Base-by-base conservation (phyloP, 2,797 vertebrate genomes). In the Peromyscus aztecus region DNA sequence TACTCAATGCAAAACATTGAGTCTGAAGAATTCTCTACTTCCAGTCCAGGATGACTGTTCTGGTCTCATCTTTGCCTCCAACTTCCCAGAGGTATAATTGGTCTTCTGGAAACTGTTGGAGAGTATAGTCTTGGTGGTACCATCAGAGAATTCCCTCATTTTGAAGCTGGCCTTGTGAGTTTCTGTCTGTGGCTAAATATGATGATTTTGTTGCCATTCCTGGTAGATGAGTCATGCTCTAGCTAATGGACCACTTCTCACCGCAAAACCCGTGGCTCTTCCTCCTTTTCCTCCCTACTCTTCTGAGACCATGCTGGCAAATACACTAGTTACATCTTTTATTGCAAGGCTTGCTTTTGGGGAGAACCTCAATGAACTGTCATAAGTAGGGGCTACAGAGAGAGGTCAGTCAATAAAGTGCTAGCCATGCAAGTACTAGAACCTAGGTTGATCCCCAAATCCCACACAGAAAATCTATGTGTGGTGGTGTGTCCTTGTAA, bases 161-260 rank as follows among this genome's bases (percentile, higher is more conserved):
- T 98, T 99, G 87, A 98, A 99, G 57, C 97, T 98, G 0, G 93
- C 83, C 0, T 98, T 99, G 84, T 99, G 99, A 95, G 98, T 97
- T 95, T 98, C 95, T 99, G 98, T 31, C 99, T 98, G 0, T 98
- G 98, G 83, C 96, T 97, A 97, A 99, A 98, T 40, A 98, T n/a
- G 14, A 99, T 97, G 6, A 69, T 97, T 98, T 99, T 99, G 96
- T 98, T 97, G 43, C 98, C 98, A 0, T 98, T 99, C 96, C 99
- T 99, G 23, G 55, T 95, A 91, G 91, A 31, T 52, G n/a, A 91
- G 61, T 90, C 55, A 55, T 4, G 16, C 57, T 59, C 57, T 59
- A 19, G 57, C 57, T 59, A 59, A 19, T 59, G 55, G 55, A 63
- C 61, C 61, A 77, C 27, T 49, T 77, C 27, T 17, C 1, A 81